phyloP scores from a whole-genome alignment of 2,113 vertebrate species.

The Pangasianodon hypophthalmus region DNA sequence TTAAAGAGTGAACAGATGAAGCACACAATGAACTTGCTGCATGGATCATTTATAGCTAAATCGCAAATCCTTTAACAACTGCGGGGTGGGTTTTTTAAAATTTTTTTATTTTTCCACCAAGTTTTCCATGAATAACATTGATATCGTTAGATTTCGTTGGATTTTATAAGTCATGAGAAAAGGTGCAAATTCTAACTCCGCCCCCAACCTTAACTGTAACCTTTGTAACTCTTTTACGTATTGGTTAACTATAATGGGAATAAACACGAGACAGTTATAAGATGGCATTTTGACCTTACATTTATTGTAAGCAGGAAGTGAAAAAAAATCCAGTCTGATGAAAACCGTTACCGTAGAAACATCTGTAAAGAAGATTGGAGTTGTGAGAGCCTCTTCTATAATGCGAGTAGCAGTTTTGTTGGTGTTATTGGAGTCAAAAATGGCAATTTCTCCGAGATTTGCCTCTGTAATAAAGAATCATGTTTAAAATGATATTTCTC shows the following conservation, averaged over 20 bases:
- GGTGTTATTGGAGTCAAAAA: not conserved
- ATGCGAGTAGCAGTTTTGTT: not conserved
- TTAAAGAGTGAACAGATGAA: slow-evolving; percentile 17
- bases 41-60: not conserved
- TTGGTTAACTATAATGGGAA: too few species aligned
- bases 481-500: not conserved
- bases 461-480: not conserved
- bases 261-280: not conserved
- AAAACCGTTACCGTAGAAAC: not conserved
- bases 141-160: not conserved
- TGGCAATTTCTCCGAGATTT: not conserved
- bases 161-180: not conserved
- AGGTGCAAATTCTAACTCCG: not conserved
- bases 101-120: not conserved
- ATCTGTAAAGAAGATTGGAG: not conserved
- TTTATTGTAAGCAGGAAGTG: not conserved
- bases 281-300: not conserved
- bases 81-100: not conserved
- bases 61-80: not conserved
- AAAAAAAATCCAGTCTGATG: not conserved
- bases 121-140: not conserved
- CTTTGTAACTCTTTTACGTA: not conserved
- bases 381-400: not conserved
- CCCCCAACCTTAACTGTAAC: not conserved
- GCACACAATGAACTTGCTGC: not conserved